Conservation (phyloP, 2,888 invertebrate species). For the Aphidius colemani region DNA sequence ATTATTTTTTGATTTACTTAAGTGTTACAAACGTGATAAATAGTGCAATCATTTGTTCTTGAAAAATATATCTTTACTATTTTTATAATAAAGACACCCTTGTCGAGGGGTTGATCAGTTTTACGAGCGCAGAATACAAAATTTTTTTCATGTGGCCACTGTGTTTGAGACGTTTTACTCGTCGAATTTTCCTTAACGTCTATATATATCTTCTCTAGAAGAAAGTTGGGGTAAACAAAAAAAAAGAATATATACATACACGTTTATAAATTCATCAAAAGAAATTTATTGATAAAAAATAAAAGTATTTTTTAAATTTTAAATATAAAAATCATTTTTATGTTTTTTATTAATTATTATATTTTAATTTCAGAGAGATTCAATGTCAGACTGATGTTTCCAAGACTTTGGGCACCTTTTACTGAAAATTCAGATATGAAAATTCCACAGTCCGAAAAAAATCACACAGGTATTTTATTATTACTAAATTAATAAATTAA, state of each 20-base stretch:
- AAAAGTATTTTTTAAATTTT: no score
- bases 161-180: slow-evolving; percentile 42
- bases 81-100: slow-evolving; percentile 60
- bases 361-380: slow-evolving; percentile 49
- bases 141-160: slow-evolving; percentile 40
- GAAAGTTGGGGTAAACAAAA: slow-evolving; percentile 17
- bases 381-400: slow-evolving; percentile 57
- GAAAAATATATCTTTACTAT: slow-evolving; percentile 35
- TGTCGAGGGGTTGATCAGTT: slow-evolving; percentile 57
- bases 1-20: slow-evolving; percentile 16
- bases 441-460: slow-evolving; percentile 52
- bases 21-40: neutral
- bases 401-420: slow-evolving; percentile 57
- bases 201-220: slow-evolving; percentile 4
- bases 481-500: slow-evolving; percentile 1
- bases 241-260: slow-evolving; percentile 1
- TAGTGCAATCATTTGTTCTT: neutral
- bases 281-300: no score
- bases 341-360: slow-evolving; percentile 18
- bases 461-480: slow-evolving; percentile 51
- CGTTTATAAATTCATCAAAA: neutral
- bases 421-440: slow-evolving; percentile 50
- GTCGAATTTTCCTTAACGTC: slow-evolving; percentile 3
- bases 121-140: slow-evolving; percentile 57
- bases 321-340: neutral